A percentile compares a stretch with the other conserved stretches of the same genome.
Conservation (phyloP, 2,888 invertebrate genomes). For the Trichacis sp. region DNA sequence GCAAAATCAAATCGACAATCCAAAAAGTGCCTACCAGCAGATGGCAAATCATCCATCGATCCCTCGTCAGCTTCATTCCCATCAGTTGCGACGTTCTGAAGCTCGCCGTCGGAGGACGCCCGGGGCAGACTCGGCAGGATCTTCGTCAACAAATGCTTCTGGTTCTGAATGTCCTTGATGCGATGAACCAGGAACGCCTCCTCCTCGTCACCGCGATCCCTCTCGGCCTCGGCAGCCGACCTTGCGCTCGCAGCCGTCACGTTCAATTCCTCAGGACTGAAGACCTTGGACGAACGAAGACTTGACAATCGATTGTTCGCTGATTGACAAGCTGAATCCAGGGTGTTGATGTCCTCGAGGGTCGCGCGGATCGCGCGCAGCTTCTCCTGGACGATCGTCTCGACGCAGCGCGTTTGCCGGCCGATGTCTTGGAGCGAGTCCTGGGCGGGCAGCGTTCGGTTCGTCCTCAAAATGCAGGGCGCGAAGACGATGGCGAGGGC, state of each 20-base stretch:
- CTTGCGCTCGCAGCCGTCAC: constrained; percentile 57
- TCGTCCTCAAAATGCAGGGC: constrained; percentile 91
- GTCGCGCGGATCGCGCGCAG: constrained; percentile 86
- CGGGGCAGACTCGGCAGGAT: constrained; percentile 84
- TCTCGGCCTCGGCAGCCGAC: constrained; percentile 56
- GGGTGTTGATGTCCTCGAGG: constrained; percentile 88
- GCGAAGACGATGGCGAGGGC: constrained; percentile 95
- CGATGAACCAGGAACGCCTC: constrained; percentile 82
- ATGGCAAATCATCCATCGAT: constrained; percentile 71
- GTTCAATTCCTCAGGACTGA: constrained; percentile 73
- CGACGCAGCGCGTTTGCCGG: constrained; percentile 89
- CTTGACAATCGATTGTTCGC: constrained; percentile 84
- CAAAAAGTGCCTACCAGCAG: constrained; percentile 55
- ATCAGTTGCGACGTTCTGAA: constrained; percentile 78
- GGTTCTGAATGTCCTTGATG: constrained; percentile 84
- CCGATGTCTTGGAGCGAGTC: constrained; percentile 92
- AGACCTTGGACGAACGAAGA: constrained; percentile 81
- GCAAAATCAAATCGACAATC: no score
- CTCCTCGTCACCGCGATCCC: constrained; percentile 75
- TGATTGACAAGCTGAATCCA: constrained; percentile 89
- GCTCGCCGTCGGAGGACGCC: constrained; percentile 89
- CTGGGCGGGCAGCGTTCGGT: constrained; percentile 89
- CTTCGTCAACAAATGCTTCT: constrained; percentile 84
- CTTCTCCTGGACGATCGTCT: constrained; percentile 90
- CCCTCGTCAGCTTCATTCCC: constrained; percentile 84